Base-by-base conservation (phyloP, 2,888 invertebrate genomes). In the Xestoiulus laeticollis region DNA sequence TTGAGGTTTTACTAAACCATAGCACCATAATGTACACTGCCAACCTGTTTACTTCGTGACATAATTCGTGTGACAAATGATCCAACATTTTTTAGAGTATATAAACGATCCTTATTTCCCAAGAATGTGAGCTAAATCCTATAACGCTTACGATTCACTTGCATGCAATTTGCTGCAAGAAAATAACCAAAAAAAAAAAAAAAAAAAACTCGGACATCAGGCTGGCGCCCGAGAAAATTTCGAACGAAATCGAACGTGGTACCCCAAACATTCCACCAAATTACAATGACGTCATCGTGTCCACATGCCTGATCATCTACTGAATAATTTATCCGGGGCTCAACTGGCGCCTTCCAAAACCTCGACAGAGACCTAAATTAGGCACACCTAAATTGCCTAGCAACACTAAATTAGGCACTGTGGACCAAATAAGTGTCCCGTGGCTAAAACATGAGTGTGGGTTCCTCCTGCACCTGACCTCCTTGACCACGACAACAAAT, bases 291-390 rank as follows among this genome's bases (percentile, higher is more conserved):
- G 78, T 78, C 78, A 78, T 30, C 78, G 14, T 1, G 78, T 78
- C 68, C 68, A 48, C 68, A 22, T 22, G 78, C 14, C 78, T 26
- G 26, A 78, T 26, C 12, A 78, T 30, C 78, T 78, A 78, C 78
- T 78, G 78, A 78, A 78, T 78, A 30, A 78, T 78, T 78, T 78
- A 78, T 78, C 78, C 78, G 22, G 78, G 30, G 78, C 78, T 78
- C 30, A 30, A 30, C 26, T 78, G 78, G 78, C 78, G 78, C 78
- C 78, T 12, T 14, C 8, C 78, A 30, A 26, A 30, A 78, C 8
- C 10, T 14, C 48, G 4, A 14, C 12, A 59, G 26, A 19, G 68
- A 78, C 38, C 38, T 38, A 38, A 38, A 38, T 5, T 38, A 38
- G 38, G n/a, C 59, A n/a, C 59, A 38, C 38, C 38, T 38, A 3